Evolutionary conservation across 2,888 invertebrate genomes (phyloP).

Genomic region (Noctua pronuba): DNA sequence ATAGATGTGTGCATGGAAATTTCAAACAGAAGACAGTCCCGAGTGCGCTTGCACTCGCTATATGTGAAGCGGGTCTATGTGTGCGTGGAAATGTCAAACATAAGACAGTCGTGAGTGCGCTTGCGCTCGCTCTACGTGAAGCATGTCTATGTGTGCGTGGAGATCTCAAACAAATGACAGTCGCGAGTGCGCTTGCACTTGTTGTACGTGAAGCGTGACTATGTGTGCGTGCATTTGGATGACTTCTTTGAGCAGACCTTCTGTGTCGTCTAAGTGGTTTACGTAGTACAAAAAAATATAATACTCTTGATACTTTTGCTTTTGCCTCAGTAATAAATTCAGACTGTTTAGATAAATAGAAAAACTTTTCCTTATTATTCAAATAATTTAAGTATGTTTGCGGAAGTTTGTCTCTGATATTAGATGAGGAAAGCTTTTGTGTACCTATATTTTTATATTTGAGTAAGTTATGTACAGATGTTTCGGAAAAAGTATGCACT

Average conservation of each 20-base stretch:
- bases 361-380: constrained; percentile 50
- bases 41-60: too few relatives aligned
- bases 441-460: not conserved
- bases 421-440: not conserved
- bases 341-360: constrained; percentile 36
- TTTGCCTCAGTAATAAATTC: constrained; percentile 40
- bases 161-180: not conserved
- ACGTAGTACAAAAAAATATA: constrained; percentile 30
- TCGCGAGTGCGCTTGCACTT: not conserved
- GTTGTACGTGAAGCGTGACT: not conserved
- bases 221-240: not conserved
- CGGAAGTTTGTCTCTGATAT: constrained; percentile 22
- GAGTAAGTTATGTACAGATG: not conserved
- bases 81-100: not conserved
- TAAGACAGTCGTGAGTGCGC: not conserved
- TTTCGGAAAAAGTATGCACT: not conserved
- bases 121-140: not conserved
- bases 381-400: constrained; percentile 40
- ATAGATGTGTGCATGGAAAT: not conserved
- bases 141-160: not conserved
- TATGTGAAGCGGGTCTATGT: not conserved
- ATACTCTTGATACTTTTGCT: constrained; percentile 34
- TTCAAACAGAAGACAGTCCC: too few relatives aligned
- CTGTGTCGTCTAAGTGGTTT: constrained; percentile 2
- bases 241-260: not conserved